Percentiles rank a stretch among this genome's conserved stretches.
Conservation (phyloP, 2,113 vertebrate species). For the Barbus barbus region DNA sequence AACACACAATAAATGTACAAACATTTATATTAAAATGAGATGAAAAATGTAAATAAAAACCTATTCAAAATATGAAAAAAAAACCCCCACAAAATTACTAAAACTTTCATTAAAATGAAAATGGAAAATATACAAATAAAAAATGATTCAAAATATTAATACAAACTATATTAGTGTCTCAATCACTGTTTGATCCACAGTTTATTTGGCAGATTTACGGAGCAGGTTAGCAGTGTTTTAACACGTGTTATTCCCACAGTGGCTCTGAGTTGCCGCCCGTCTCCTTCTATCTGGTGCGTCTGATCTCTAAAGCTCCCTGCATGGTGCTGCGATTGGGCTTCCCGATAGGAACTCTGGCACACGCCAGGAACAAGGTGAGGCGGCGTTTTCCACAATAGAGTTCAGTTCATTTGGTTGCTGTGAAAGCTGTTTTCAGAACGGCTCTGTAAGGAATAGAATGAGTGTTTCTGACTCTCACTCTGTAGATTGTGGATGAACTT, state of each 20-base stretch:
- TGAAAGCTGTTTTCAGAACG: background rate
- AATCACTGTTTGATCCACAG: rapidly evolving
- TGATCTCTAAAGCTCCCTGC: slow-evolving; percentile 97
- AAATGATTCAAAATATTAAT: background rate
- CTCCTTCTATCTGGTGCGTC: slow-evolving; percentile 94
- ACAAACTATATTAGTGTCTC: background rate
- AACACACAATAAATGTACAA: no score
- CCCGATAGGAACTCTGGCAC: slow-evolving; percentile 92
- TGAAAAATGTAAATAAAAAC: no score
- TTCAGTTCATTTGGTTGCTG: background rate
- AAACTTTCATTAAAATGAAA: no score
- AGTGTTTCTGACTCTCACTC: background rate
- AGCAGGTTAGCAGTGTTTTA: background rate
- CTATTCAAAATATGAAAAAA: no score
- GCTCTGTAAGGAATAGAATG: background rate
- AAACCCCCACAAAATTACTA: no score
- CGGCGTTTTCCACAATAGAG: background rate
- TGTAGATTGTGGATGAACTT: slow-evolving; percentile 91
- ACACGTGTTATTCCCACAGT: slow-evolving; percentile 60
- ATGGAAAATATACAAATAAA: background rate
- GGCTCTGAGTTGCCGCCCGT: slow-evolving; percentile 82
- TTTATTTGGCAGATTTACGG: background rate
- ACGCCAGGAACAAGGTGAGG: slow-evolving; percentile 88
- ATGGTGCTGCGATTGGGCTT: slow-evolving; percentile 97
- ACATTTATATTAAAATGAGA: no score